Conservation (phyloP, 2,797 vertebrate species). For the Mareca strepera region DNA sequence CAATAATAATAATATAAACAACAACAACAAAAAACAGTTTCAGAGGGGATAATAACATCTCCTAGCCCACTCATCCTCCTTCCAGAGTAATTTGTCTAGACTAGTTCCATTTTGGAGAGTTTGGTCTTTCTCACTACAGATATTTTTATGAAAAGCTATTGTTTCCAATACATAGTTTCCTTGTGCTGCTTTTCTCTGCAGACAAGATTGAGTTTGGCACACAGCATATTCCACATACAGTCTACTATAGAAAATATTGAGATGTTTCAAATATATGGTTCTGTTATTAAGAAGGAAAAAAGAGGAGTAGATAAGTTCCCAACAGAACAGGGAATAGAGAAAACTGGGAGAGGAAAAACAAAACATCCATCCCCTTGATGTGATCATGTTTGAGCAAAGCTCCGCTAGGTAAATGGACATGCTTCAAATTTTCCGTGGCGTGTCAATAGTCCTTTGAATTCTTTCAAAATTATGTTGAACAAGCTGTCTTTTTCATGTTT, state of each 20-base stretch:
- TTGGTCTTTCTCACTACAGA: neutral
- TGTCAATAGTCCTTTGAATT: constrained; percentile 22
- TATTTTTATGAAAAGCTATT: neutral
- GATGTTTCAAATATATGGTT: neutral
- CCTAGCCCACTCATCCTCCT: neutral
- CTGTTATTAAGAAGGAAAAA: neutral
- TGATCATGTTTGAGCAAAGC: constrained; percentile 28
- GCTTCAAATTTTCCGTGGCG: neutral
- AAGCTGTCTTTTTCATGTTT: neutral
- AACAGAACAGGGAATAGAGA: neutral
- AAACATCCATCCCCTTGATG: neutral
- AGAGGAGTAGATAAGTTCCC: neutral
- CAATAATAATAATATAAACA: neutral
- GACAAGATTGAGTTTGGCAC: neutral
- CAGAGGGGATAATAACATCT: neutral
- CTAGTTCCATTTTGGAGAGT: neutral
- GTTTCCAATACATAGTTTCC: neutral
- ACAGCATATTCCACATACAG: neutral
- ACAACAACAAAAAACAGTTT: neutral
- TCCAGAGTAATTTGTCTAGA: neutral
- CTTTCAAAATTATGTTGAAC: constrained; percentile 16
- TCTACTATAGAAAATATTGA: neutral
- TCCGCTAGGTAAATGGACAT: neutral
- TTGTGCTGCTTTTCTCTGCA: neutral
- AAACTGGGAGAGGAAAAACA: neutral